These are phyloP conservation scores for Leptura quadrifasciata DNA, from an alignment of 2,888 invertebrate species.

Conservation along the genomic window DNA sequence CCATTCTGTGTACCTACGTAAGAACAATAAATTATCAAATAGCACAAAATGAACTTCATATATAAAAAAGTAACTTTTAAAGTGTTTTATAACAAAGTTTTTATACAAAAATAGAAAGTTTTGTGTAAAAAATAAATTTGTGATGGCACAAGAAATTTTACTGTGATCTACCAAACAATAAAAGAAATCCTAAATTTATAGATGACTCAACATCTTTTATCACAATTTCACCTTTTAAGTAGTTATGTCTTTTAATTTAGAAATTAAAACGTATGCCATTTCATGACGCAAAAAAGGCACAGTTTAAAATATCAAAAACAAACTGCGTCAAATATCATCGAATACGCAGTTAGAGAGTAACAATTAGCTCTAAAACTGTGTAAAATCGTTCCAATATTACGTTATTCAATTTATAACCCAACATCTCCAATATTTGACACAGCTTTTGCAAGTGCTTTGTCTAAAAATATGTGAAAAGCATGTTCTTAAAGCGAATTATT, in stretches of 20 bases:
- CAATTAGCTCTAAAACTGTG: too few relatives aligned
- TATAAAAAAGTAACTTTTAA: slow-evolving; percentile 18
- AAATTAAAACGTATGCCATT: slow-evolving; percentile 66
- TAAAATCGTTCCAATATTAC: neutral
- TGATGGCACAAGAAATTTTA: slow-evolving; percentile 66
- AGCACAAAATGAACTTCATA: slow-evolving; percentile 17
- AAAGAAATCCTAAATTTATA: slow-evolving; percentile 52
- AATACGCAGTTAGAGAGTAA: neutral
- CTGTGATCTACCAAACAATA: slow-evolving; percentile 34
- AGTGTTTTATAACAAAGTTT: slow-evolving; percentile 29
- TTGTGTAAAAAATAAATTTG: slow-evolving; percentile 53
- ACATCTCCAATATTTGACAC: slow-evolving; percentile 24
- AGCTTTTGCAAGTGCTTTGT: slow-evolving; percentile 48
- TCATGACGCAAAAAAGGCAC: slow-evolving; percentile 68
- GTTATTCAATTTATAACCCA: neutral
- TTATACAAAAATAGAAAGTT: slow-evolving; percentile 49
- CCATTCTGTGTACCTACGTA: neutral
- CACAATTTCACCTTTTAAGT: slow-evolving; percentile 63
- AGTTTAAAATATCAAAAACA: slow-evolving; percentile 61
- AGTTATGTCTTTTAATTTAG: slow-evolving; percentile 59
- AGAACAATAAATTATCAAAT: slow-evolving; percentile 18
- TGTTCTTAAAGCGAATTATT: slow-evolving; percentile 72
- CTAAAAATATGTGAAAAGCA: slow-evolving; percentile 52
- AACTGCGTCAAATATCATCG: slow-evolving; percentile 38
- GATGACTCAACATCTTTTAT: slow-evolving; percentile 62